Evolutionary conservation across 2,113 vertebrate genomes (phyloP).

Genomic region (Leucopsar rothschildi): DNA sequence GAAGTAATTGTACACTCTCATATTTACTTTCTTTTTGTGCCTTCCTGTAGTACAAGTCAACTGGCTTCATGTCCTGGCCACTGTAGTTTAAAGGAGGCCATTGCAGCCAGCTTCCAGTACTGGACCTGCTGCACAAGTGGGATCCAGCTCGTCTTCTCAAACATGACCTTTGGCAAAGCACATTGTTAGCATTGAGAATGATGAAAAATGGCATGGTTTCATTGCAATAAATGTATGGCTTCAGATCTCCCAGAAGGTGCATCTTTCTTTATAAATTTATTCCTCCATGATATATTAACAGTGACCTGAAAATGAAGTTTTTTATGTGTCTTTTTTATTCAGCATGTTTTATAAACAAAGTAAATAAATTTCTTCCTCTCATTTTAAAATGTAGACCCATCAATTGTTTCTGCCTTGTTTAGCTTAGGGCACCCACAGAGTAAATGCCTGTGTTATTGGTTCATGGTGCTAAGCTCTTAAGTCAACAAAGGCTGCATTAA

Average conservation of each 20-base stretch:
- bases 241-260: conserved; percentile 20
- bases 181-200: conserved; percentile 13
- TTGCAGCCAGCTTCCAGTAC: background rate
- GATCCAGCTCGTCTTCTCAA: background rate
- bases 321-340: background rate
- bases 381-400: background rate
- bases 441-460: background rate
- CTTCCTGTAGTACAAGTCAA: conserved; percentile 16
- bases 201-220: conserved; percentile 7
- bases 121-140: conserved; percentile 44
- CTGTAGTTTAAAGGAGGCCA: background rate
- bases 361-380: background rate
- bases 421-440: background rate
- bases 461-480: background rate
- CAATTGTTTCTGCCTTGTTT: background rate
- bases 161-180: conserved; percentile 4
- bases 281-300: background rate
- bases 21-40: conserved; percentile 36
- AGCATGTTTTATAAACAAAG: background rate
- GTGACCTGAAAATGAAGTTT: background rate
- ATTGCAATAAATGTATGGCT: conserved; percentile 28
- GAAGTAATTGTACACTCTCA: background rate
- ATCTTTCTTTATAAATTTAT: background rate
- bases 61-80: conserved; percentile 16
- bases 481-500: background rate